Evolutionary conservation across 1,140 invertebrate genomes (phyloP).

Genomic region (Paraescarpia echinospica): DNA sequence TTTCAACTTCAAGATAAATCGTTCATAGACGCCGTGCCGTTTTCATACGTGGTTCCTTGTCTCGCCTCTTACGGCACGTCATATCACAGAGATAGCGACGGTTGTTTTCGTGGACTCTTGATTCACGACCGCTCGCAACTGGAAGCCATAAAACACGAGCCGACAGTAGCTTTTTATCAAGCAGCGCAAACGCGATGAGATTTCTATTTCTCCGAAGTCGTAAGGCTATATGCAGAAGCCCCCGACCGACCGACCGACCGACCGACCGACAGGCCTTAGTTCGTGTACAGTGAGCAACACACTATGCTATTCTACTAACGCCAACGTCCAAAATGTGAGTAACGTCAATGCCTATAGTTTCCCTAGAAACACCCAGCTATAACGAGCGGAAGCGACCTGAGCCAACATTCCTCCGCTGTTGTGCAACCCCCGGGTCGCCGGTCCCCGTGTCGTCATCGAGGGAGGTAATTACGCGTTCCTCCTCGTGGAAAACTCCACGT

Average conservation of each 20-base stretch:
- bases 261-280: background rate
- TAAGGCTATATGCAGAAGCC: no score
- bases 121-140: background rate
- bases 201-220: no score
- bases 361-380: background rate
- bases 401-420: background rate
- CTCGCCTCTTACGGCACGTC: background rate
- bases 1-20: no score
- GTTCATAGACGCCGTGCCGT: background rate
- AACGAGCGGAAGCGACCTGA: background rate
- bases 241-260: background rate
- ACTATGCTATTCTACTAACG: background rate
- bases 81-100: background rate
- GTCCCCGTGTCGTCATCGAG: background rate
- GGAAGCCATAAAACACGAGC: background rate
- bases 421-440: background rate
- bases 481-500: background rate
- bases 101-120: background rate
- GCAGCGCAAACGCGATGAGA: no score
- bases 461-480: background rate
- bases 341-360: background rate
- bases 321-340: background rate
- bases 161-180: background rate
- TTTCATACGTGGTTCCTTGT: background rate
- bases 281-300: background rate